Percentiles rank a stretch among this genome's conserved stretches.
Evolutionary conservation across 2,797 vertebrate species (phyloP).

Genomic region (Poeciliopsis turneri): DNA sequence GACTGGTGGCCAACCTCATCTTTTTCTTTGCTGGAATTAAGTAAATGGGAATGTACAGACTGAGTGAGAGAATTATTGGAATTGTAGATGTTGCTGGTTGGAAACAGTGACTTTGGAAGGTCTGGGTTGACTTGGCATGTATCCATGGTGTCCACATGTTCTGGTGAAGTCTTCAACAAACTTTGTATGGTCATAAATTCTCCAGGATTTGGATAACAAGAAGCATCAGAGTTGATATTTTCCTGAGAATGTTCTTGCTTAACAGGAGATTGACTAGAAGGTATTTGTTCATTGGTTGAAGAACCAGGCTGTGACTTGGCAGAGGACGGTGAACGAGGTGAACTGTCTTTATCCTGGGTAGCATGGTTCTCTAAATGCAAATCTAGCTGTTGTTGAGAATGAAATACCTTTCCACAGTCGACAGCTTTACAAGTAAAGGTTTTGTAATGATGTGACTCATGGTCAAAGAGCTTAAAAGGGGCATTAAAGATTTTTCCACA

Average conservation of each 20-base stretch:
- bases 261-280: conserved; percentile 10
- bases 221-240: conserved; percentile 21
- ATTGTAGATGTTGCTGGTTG: conserved; percentile 32
- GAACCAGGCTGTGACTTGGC: conserved; percentile 34
- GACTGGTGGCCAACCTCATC: conserved; percentile 15
- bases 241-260: conserved; percentile 33
- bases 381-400: conserved; percentile 89
- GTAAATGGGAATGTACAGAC: conserved; percentile 39
- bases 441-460: conserved; percentile 97
- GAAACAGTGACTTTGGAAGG: conserved; percentile 15
- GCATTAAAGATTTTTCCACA: conserved; percentile 94
- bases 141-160: conserved; percentile 26
- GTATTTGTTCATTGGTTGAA: conserved; percentile 52
- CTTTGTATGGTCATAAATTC: conserved; percentile 55
- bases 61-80: conserved; percentile 57
- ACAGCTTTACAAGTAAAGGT: conserved; percentile 91
- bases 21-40: conserved; percentile 38
- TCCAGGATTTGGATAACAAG: conserved; percentile 17
- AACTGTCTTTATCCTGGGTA: conserved; percentile 60
- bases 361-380: conserved; percentile 87
- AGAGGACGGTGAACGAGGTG: conserved; percentile 60
- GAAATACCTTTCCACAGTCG: conserved; percentile 92
- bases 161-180: conserved; percentile 54
- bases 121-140: conserved; percentile 49
- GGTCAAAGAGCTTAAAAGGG: conserved; percentile 95